These are phyloP conservation scores for Microctenopoma steveboyesi DNA, from an alignment of 2,797 vertebrate species.

Conservation along the genomic window DNA sequence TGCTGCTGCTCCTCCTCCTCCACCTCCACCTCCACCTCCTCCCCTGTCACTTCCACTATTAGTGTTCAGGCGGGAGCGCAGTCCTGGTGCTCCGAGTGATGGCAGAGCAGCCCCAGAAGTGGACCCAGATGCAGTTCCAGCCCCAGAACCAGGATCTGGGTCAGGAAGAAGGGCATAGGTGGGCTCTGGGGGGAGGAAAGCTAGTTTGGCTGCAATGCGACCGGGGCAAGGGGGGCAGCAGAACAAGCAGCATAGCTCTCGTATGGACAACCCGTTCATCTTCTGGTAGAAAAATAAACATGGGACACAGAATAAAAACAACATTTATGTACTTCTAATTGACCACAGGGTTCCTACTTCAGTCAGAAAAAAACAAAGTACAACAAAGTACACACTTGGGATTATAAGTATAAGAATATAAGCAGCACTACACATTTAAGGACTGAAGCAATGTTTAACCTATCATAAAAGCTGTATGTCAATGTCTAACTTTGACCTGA, in stretches of 20 bases:
- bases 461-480: too few relatives aligned
- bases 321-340: neutral
- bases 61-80: slow-evolving; percentile 77
- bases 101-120: slow-evolving; percentile 54
- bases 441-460: too few relatives aligned
- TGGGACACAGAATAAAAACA: slow-evolving; percentile 3
- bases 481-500: too few relatives aligned
- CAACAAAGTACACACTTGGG: neutral
- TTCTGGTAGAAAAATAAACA: slow-evolving; percentile 68
- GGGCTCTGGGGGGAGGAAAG: slow-evolving; percentile 95
- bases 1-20: neutral
- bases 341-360: neutral
- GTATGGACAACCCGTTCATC: slow-evolving; percentile 96
- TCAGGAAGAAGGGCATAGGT: slow-evolving; percentile 91
- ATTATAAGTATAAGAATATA: neutral
- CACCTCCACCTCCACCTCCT: slow-evolving; percentile 22
- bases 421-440: neutral
- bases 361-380: neutral
- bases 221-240: slow-evolving; percentile 95
- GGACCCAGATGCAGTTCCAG: slow-evolving; percentile 61
- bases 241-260: slow-evolving; percentile 96
- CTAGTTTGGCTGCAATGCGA: slow-evolving; percentile 96
- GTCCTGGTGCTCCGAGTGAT: slow-evolving; percentile 74
- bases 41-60: slow-evolving; percentile 37
- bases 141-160: slow-evolving; percentile 74